Percentiles rank a stretch among this genome's conserved stretches.
These are phyloP conservation scores for Diarsia brunnea DNA, from an alignment of 2,888 invertebrate genomes.

Conservation along the genomic window DNA sequence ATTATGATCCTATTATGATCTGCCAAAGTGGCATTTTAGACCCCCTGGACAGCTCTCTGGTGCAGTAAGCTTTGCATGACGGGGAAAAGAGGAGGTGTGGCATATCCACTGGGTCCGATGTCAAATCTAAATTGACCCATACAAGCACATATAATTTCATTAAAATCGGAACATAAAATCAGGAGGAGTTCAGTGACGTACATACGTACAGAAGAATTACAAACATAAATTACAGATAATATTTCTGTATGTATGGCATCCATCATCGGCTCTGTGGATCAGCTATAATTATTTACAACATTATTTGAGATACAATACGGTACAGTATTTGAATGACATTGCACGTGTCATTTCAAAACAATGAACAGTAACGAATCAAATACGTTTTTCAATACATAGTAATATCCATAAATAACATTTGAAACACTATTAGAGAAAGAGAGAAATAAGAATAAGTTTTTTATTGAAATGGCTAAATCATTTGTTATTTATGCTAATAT, in stretches of 20 bases:
- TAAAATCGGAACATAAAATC: not conserved
- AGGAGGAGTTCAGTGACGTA: not conserved
- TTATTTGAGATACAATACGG: not conserved
- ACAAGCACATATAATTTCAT: not conserved
- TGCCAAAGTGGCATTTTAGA: too few species aligned
- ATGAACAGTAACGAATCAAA: not conserved
- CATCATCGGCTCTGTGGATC: not conserved
- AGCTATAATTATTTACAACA: not conserved
- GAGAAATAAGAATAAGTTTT: not conserved
- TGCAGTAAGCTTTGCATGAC: too few species aligned
- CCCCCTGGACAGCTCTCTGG: too few species aligned
- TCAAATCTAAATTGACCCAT: not conserved
- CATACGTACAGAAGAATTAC: not conserved
- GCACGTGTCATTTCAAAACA: not conserved
- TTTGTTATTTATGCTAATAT: conserved; percentile 13
- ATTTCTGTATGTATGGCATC: not conserved
- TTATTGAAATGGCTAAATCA: conserved; percentile 2
- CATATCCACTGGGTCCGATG: too few species aligned
- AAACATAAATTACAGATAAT: not conserved
- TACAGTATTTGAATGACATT: not conserved
- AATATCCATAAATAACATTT: not conserved
- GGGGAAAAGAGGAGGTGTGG: too few species aligned
- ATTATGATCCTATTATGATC: too few species aligned
- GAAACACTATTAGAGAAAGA: not conserved
- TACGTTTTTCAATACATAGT: not conserved